Evolutionary conservation across 2,797 vertebrate genomes (phyloP).

Genomic region (Molossus alvarezi): DNA sequence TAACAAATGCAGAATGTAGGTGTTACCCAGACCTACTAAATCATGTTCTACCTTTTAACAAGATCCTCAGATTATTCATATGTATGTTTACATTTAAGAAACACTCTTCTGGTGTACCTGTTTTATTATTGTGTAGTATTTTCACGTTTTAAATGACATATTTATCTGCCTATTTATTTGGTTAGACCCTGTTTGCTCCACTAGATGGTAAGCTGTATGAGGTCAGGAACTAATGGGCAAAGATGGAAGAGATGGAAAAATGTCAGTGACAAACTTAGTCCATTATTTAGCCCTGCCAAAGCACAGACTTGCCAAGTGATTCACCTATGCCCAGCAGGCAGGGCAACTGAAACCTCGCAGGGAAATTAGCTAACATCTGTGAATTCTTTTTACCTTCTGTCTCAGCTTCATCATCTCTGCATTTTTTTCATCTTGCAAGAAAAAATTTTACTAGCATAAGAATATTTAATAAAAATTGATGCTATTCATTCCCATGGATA

Average conservation of each 20-base stretch:
- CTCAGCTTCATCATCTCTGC: background rate
- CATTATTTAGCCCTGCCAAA: background rate
- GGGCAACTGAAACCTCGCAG: background rate
- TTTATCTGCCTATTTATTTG: background rate
- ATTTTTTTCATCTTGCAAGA: background rate
- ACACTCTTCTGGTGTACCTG: background rate
- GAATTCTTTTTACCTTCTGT: background rate
- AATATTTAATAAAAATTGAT: conserved; percentile 36
- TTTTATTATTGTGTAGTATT: background rate
- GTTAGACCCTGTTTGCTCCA: background rate
- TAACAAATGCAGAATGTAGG: background rate
- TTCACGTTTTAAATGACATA: background rate
- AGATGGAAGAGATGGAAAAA: background rate
- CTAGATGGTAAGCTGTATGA: background rate
- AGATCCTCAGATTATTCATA: background rate
- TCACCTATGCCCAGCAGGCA: background rate
- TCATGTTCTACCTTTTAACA: background rate
- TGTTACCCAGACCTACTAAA: background rate
- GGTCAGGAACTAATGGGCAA: conserved; percentile 1
- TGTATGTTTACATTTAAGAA: background rate
- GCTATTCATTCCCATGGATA: background rate
- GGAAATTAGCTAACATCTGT: background rate
- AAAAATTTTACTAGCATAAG: background rate
- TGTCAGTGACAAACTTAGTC: background rate
- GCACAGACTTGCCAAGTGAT: background rate